A percentile compares a stretch with the other conserved stretches of the same genome.
These are phyloP conservation scores for Drosophila melanocephala DNA, from an alignment of 2,888 invertebrate genomes.

Conservation along the genomic window DNA sequence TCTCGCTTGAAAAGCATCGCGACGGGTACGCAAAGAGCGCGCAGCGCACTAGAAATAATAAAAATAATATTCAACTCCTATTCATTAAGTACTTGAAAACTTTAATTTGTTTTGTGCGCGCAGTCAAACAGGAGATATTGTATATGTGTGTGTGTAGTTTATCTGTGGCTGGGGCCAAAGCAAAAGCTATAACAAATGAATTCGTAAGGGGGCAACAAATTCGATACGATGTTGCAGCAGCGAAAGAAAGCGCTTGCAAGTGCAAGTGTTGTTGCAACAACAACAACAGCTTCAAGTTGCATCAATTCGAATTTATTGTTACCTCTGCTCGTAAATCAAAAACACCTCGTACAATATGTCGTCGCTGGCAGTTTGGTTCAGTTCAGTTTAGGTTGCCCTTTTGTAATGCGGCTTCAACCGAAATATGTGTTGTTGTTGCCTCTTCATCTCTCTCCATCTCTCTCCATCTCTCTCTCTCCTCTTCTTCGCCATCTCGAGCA, in stretches of 20 bases:
- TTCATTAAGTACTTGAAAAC: conserved; percentile 64
- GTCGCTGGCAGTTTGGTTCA: conserved; percentile 53
- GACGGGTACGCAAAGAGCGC: conserved; percentile 66
- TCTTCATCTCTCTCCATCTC: conserved; percentile 33
- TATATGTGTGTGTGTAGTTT: conserved; percentile 16
- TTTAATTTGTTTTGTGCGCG: conserved; percentile 57
- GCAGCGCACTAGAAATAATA: conserved; percentile 32
- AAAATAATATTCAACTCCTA: conserved; percentile 32
- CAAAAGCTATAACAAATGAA: conserved; percentile 37
- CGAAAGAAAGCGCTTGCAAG: conserved; percentile 61
- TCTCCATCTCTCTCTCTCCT: conserved; percentile 12
- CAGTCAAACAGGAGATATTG: conserved; percentile 11
- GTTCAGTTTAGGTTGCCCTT: conserved; percentile 54
- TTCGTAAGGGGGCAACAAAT: conserved; percentile 25
- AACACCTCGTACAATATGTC: conserved; percentile 62
- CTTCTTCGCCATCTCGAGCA: conserved; percentile 18
- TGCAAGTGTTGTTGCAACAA: conserved; percentile 54
- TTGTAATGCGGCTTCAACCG: conserved; percentile 70
- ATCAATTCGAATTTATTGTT: conserved; percentile 27
- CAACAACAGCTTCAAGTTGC: conserved; percentile 23
- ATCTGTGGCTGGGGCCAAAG: conserved; percentile 23
- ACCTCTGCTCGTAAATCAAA: conserved; percentile 57
- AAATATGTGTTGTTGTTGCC: conserved; percentile 46
- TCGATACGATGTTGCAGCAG: conserved; percentile 29
- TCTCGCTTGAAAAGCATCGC: conserved; percentile 64